These are phyloP conservation scores for Cryptus viduatorius DNA, from an alignment of 2,888 invertebrate genomes.

Conservation along the genomic window DNA sequence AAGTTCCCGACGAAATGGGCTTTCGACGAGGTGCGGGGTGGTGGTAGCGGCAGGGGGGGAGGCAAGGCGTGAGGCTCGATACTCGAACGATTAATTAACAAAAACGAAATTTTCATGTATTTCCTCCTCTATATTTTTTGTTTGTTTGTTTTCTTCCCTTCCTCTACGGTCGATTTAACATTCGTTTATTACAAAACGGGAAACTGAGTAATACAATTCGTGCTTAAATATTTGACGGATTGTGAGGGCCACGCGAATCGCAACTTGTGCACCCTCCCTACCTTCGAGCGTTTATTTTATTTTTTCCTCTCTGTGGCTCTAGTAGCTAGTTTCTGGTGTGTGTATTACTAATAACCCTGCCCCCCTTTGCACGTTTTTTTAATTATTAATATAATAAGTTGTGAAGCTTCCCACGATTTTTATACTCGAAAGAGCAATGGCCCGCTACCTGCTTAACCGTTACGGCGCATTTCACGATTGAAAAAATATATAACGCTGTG, in stretches of 20 bases:
- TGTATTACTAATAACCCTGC: constrained; percentile 38
- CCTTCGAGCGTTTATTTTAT: constrained; percentile 29
- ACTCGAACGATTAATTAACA: constrained; percentile 19
- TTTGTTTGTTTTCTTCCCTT: neutral
- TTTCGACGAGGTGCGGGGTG: neutral
- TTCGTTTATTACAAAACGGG: neutral
- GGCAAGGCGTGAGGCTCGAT: constrained; percentile 2
- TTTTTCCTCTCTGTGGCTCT: constrained; percentile 44
- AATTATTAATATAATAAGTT: constrained; percentile 9
- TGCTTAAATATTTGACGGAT: constrained; percentile 57
- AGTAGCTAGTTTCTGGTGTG: neutral
- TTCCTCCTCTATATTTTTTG: neutral
- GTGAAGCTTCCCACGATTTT: constrained; percentile 28
- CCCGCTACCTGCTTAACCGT: constrained; percentile 30
- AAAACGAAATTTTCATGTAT: neutral
- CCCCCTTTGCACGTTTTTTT: constrained; percentile 25
- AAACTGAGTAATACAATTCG: neutral
- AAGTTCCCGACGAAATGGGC: constrained; percentile 15
- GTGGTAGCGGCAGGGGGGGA: neutral
- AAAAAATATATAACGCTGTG: constrained; percentile 41
- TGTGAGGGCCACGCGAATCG: constrained; percentile 54
- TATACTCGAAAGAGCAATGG: constrained; percentile 6
- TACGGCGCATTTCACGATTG: constrained; percentile 43
- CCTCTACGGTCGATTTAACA: neutral
- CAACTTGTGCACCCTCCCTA: constrained; percentile 51